Base-by-base conservation (phyloP, 2,888 invertebrate genomes). In the Stramonita haemastoma region DNA sequence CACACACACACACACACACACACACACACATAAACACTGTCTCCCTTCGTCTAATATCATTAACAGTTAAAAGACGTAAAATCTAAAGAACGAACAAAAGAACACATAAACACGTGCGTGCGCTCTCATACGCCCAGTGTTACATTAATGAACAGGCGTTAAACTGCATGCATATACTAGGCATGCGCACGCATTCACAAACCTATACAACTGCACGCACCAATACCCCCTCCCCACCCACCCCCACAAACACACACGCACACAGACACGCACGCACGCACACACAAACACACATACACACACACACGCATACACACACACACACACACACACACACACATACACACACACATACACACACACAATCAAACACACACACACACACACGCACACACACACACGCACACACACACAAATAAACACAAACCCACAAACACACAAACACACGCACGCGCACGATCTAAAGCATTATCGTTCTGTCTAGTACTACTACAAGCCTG, bases 301-400 rank as follows among this genome's bases (percentile, higher is more conserved):
- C 73, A 11, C 73, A 73, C 73, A 29, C 73, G n/a, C 73, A 29
- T n/a, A 26, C 73, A 0, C 73, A 26, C 73, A 0, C n/a, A 73
- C 73, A n/a, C 73, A 73, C 73, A 0, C 73, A 6, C 70, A 26
- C 70, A 73, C n/a, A 73, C n/a, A 73, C n/a, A 73, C n/a, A 26
- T 11, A 15, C n/a, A 15, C n/a, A 26, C n/a, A 15, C 22, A 15
- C n/a, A 15, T 22, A 73, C n/a, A 73, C n/a, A n/a, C n/a, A 26
- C n/a, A 73, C n/a, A 5, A 0, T 11, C 1, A 5, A 15, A 11
- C 0, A 5, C 1, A 5, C 46, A 0, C 70, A 15, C 26, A 0
- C n/a, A 0, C n/a, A 15, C n/a, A 1, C 22, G 0, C 22, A 1
- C 22, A 15, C 70, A 0, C 26, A 15, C 26, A 0, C 70, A 0